These are phyloP conservation scores for Seira sanloemensis DNA, from an alignment of 2,888 invertebrate species.

Conservation along the genomic window DNA sequence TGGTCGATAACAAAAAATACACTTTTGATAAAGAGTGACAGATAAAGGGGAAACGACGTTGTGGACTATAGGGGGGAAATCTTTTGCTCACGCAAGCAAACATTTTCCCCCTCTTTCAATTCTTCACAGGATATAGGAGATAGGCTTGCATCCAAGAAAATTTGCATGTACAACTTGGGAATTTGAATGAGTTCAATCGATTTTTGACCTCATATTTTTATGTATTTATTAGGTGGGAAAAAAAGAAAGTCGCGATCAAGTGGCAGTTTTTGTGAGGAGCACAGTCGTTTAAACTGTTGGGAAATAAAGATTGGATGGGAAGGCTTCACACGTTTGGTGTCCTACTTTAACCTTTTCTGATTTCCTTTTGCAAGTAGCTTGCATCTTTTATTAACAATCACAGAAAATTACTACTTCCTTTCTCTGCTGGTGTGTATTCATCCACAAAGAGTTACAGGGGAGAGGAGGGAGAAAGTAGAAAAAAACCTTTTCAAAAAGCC, in stretches of 20 bases:
- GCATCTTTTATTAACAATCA: background rate
- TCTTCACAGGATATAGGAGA: conserved; percentile 1
- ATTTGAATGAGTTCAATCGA: conserved; percentile 69
- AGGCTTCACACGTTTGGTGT: background rate
- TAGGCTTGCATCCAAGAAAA: conserved; percentile 63
- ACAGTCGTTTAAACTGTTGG: background rate
- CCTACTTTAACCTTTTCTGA: background rate
- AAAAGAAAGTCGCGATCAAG: background rate
- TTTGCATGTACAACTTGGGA: conserved; percentile 67
- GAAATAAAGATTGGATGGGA: background rate
- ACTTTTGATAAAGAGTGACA: conserved; percentile 47
- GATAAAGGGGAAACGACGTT: conserved; percentile 29
- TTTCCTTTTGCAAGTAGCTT: background rate
- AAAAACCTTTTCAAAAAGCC: background rate
- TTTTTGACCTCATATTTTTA: conserved; percentile 67
- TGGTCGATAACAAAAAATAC: conserved; percentile 44
- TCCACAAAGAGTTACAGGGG: background rate
- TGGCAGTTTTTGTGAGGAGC: background rate
- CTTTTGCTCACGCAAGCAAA: conserved; percentile 1
- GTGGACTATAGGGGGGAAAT: background rate
- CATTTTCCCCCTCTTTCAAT: background rate
- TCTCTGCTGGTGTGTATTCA: background rate
- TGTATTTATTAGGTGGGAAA: conserved; percentile 38
- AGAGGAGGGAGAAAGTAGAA: background rate
- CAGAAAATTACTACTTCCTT: background rate